Evolutionary conservation across 2,888 invertebrate genomes (phyloP).

Genomic region (Nemotelus pantherinus): DNA sequence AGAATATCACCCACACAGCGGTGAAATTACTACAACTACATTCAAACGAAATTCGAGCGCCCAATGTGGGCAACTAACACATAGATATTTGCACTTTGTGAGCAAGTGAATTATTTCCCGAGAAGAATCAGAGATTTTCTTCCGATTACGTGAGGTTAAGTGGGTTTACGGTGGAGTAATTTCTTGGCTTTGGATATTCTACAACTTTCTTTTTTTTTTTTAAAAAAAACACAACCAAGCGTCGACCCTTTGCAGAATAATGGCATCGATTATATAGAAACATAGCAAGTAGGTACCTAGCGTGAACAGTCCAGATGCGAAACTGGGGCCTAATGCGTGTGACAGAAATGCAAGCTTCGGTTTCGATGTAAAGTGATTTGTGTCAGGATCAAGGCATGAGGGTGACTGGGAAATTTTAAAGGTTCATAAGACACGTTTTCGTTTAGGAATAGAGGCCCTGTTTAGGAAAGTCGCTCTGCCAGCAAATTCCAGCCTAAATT

Average conservation of each 20-base stretch:
- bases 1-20: neutral
- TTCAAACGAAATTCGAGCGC: neutral
- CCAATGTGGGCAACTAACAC: neutral
- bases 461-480: too few species aligned
- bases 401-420: neutral
- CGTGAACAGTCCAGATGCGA: neutral
- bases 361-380: neutral
- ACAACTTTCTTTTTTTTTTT: neutral
- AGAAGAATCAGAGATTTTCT: slow-evolving; percentile 44
- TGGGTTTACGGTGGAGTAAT: slow-evolving; percentile 45
- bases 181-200: slow-evolving; percentile 42
- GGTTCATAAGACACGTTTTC: slow-evolving; percentile 6
- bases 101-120: slow-evolving; percentile 38
- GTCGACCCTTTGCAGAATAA: slow-evolving; percentile 35
- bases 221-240: neutral
- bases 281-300: neutral
- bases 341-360: neutral
- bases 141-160: slow-evolving; percentile 47
- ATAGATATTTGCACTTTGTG: neutral
- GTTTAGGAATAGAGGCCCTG: too few species aligned
- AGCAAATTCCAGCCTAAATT: slow-evolving; percentile 9
- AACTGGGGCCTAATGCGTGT: neutral
- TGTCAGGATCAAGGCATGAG: neutral
- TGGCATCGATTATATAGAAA: slow-evolving; percentile 23
- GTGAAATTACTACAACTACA: neutral